phyloP scores from a whole-genome alignment of 2,797 vertebrate species.

The Cuniculus paca region DNA sequence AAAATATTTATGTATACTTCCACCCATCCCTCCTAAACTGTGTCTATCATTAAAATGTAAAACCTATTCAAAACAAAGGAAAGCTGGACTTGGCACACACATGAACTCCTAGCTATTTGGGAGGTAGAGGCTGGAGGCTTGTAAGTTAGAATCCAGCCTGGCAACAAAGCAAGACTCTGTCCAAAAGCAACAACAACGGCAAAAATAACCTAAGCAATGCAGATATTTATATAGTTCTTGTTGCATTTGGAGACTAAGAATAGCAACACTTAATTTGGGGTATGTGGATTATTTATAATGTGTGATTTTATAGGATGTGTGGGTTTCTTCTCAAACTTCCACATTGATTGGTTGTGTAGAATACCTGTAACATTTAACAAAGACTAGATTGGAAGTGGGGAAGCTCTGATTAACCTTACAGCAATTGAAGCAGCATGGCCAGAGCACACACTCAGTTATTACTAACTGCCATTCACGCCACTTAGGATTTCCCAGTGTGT shows the following conservation, averaged over 20 bases:
- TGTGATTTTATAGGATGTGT: not conserved
- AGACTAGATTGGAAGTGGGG: not conserved
- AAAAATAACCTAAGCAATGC: not conserved
- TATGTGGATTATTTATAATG: not conserved
- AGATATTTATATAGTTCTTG: not conserved
- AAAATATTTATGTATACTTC: not conserved
- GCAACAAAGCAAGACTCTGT: too few relatives aligned
- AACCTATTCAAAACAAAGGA: not conserved
- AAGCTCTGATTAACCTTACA: conserved; percentile 3
- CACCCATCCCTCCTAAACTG: not conserved
- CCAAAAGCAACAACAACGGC: not conserved
- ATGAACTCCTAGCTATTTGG: not conserved
- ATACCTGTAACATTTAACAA: not conserved
- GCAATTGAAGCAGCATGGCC: conserved; percentile 10
- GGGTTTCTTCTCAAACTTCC: not conserved
- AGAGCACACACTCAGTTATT: not conserved
- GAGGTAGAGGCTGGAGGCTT: not conserved
- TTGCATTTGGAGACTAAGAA: not conserved
- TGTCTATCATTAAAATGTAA: conserved; percentile 16
- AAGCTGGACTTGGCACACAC: too few relatives aligned
- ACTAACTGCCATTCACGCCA: not conserved
- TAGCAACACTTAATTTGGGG: not conserved
- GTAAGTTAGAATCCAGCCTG: not conserved
- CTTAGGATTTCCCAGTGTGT: not conserved
- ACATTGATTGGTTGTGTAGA: not conserved